Conservation (phyloP, 2,888 invertebrate genomes). For the Euclidia mi region DNA sequence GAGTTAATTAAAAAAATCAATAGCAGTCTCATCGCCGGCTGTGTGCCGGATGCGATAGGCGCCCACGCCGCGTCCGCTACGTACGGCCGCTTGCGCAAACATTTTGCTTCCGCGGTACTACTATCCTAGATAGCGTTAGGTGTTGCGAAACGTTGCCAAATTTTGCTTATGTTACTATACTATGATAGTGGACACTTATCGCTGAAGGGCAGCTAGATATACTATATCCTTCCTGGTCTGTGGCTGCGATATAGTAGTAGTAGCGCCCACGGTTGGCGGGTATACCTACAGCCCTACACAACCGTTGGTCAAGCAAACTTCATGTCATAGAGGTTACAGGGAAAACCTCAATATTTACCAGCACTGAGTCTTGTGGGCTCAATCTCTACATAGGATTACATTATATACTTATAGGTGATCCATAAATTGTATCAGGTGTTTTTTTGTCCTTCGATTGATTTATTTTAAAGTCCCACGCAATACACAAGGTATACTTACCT, state of each 20-base stretch:
- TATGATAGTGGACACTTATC: constrained; percentile 5
- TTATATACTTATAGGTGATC: no score
- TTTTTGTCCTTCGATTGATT: no score
- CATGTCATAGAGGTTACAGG: no score
- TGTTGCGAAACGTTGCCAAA: constrained; percentile 85
- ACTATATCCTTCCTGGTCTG: neutral
- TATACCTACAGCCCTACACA: no score
- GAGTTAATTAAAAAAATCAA: constrained; percentile 54
- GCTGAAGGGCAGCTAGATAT: constrained; percentile 9
- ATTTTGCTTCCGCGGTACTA: constrained; percentile 69
- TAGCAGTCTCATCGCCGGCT: constrained; percentile 45
- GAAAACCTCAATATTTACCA: no score
- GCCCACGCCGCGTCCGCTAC: constrained; percentile 37
- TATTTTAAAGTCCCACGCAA: no score
- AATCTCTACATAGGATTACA: no score
- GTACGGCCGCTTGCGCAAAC: constrained; percentile 64
- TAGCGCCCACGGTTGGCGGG: no score
- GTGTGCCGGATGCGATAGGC: constrained; percentile 73
- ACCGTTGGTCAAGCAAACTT: no score
- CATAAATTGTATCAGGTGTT: no score
- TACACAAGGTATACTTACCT: no score
- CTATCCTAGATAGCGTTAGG: constrained; percentile 76
- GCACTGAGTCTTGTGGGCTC: no score
- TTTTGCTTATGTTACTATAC: constrained; percentile 41
- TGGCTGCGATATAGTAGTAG: neutral